Evolutionary conservation across 1,140 invertebrate species (phyloP), one percentile per base, ranked within the genome.

Genomic region (Drosophila micromelanica): DNA sequence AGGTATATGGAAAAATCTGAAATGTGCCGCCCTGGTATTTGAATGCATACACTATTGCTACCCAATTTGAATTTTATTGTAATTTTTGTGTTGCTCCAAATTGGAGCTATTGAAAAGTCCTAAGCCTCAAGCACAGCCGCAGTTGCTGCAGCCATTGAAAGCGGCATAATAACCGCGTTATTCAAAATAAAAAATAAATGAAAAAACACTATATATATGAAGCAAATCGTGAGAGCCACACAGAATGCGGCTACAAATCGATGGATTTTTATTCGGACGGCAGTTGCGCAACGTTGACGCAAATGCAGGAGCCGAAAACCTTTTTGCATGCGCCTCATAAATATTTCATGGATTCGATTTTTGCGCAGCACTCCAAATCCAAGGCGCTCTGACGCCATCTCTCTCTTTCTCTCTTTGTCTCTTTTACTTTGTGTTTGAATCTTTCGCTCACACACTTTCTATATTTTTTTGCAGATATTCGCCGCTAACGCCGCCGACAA

Each of bases 401-500:
- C 56, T 62, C 55, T 69, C 35, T 62, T 23, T 5, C 17, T 15
- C 15, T 23, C 20, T 23, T 23, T 13, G 6, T 38, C 51, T 30
- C 56, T 62, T 46, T 62, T 32, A 3, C 17, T 15, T 13, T 52
- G 17, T 56, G 15, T 40, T 37, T 49, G 40, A 48, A n/a, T 70
- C 35, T 51, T 35, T 23, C 30, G 11, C 61, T 32, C 40, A 38
- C 37, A 37, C 15, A 8, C 11, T 27, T 59, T 17, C 38, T 30
- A 17, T 8, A 49, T 43, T 69, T 56, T 60, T 30, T 91, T 89
- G 57, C 84, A 92, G 91, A 90, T 92, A 92, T 46, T 92, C 91
- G 61, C 91, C 91, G 32, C 73, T 92, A 65, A 92, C 91, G 30
- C 84, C 87, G 56, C 91, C 91, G 55, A 91, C 86, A 80, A 91